Conservation (phyloP, 2,888 invertebrate species). For the Odontocolon sp. region DNA sequence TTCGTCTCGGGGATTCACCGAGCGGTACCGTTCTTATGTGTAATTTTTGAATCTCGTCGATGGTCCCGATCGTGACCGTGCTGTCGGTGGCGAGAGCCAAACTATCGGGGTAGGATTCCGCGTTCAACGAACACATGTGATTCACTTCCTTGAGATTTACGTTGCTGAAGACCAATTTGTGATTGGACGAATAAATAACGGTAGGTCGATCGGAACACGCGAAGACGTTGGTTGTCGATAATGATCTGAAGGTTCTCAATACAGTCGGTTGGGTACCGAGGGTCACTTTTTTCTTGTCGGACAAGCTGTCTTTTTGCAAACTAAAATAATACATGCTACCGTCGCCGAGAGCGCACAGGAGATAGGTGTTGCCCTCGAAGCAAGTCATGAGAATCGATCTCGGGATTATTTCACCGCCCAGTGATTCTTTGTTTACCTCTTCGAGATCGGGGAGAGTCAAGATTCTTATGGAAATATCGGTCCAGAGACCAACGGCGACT, state of each 20-base stretch:
- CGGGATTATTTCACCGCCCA: constrained; percentile 98
- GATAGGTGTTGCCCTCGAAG: constrained; percentile 94
- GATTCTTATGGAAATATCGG: constrained; percentile 96
- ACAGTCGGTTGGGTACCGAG: constrained; percentile 98
- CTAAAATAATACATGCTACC: constrained; percentile 98
- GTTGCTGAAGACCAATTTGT: constrained; percentile 99
- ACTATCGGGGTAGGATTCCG: constrained; percentile 96
- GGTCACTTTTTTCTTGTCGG: constrained; percentile 97
- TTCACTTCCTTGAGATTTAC: constrained; percentile 97
- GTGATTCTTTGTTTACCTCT: constrained; percentile 91
- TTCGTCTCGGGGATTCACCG: constrained; percentile 96
- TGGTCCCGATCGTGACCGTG: constrained; percentile 96
- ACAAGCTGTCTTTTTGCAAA: constrained; percentile 88
- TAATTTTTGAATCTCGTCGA: constrained; percentile 98
- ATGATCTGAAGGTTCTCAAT: constrained; percentile 92
- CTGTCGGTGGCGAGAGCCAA: constrained; percentile 94
- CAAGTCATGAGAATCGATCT: constrained; percentile 97
- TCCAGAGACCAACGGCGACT: constrained; percentile 98
- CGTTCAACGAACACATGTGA: constrained; percentile 98
- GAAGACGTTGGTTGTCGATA: constrained; percentile 97
- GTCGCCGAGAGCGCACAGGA: constrained; percentile 97
- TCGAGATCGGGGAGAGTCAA: constrained; percentile 90
- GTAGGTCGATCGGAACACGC: constrained; percentile 99
- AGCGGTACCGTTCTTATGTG: constrained; percentile 98
- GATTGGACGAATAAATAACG: constrained; percentile 99